Conservation (phyloP, 2,888 invertebrate species). For the Linyphia triangularis region DNA sequence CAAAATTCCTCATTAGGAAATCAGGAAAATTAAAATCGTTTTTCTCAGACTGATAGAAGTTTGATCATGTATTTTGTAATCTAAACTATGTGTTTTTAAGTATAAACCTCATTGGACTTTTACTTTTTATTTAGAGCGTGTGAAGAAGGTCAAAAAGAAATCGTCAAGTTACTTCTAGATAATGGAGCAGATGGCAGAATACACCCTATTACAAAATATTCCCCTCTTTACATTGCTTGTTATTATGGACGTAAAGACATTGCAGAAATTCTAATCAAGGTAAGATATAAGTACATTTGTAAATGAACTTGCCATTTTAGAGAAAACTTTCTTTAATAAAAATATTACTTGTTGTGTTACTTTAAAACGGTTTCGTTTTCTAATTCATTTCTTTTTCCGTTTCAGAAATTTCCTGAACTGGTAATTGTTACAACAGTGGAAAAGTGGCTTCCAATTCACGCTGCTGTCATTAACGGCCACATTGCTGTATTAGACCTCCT, state of each 20-base stretch:
- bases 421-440: slow-evolving; percentile 92
- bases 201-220: slow-evolving; percentile 94
- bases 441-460: slow-evolving; percentile 94
- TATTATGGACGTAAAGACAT: slow-evolving; percentile 91
- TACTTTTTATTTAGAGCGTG: slow-evolving; percentile 84
- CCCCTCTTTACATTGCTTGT: slow-evolving; percentile 93
- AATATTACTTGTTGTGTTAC: background rate
- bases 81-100: background rate
- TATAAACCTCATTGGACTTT: background rate
- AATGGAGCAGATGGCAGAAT: slow-evolving; percentile 92
- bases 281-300: slow-evolving; percentile 76
- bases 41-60: too few relatives aligned
- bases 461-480: slow-evolving; percentile 94
- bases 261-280: slow-evolving; percentile 86
- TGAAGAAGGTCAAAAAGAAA: slow-evolving; percentile 89
- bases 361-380: background rate
- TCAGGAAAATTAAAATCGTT: too few relatives aligned
- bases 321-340: background rate
- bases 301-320: background rate
- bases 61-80: too few relatives aligned
- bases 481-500: slow-evolving; percentile 87
- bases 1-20: too few relatives aligned
- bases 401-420: slow-evolving; percentile 89
- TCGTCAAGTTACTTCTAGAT: slow-evolving; percentile 88
- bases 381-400: slow-evolving; percentile 38